These are phyloP conservation scores for Myodes glareolus DNA, from an alignment of 2,113 vertebrate genomes.

Conservation along the genomic window DNA sequence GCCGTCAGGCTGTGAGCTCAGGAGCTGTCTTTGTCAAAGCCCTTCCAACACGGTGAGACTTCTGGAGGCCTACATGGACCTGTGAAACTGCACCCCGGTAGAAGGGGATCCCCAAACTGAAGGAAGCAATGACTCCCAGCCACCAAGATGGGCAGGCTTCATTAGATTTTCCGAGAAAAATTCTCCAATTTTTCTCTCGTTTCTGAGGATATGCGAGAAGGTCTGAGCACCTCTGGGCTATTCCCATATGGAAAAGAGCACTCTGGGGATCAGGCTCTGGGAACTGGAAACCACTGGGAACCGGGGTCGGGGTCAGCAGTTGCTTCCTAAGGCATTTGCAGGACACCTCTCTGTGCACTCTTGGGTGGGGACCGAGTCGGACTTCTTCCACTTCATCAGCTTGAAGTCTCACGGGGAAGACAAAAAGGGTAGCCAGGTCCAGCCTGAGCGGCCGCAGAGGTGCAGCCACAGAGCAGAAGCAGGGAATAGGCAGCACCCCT, in stretches of 20 bases:
- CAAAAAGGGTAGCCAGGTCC: background rate
- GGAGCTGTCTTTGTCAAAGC: background rate
- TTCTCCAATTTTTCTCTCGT: background rate
- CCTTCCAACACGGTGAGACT: background rate
- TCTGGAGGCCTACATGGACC: background rate
- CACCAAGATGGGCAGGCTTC: background rate
- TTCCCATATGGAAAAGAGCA: background rate
- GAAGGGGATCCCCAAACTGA: background rate
- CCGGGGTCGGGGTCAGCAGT: background rate
- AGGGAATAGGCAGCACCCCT: background rate
- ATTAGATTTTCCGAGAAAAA: background rate
- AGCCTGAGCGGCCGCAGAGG: background rate
- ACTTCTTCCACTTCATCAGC: too few relatives aligned
- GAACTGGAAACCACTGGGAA: background rate
- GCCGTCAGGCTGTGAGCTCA: background rate
- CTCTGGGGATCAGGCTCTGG: background rate
- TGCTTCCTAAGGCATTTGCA: background rate
- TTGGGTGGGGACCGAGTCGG: background rate
- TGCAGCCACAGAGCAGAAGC: background rate
- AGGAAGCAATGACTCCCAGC: background rate
- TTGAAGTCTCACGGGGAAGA: background rate
- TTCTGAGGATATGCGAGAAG: slow-evolving; percentile 22
- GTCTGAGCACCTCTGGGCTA: background rate
- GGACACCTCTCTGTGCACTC: background rate
- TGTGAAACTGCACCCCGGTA: background rate